Conservation (phyloP, 2,888 invertebrate genomes). For the Acleris literana region DNA sequence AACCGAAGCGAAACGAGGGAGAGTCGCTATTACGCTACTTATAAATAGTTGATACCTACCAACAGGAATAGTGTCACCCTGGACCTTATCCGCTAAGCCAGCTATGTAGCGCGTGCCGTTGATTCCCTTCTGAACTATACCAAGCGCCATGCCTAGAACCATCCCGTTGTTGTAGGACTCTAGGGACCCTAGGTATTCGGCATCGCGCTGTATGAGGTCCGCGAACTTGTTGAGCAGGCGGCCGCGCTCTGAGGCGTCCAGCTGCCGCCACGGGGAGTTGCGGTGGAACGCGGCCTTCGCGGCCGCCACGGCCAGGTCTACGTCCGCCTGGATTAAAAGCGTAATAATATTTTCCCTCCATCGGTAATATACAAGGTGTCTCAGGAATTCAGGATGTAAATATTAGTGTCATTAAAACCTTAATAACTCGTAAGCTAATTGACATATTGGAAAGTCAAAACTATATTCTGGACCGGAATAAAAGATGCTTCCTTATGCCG, state of each 20-base stretch:
- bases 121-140: constrained; percentile 75
- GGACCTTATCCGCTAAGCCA: constrained; percentile 95
- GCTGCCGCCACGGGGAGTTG: constrained; percentile 89
- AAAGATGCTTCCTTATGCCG: no score
- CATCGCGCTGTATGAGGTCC: constrained; percentile 90
- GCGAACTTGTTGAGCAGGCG: constrained; percentile 88
- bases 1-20: no score
- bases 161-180: constrained; percentile 97
- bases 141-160: constrained; percentile 85
- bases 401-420: no score
- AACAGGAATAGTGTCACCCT: constrained; percentile 87
- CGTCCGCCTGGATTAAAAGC: constrained; percentile 80
- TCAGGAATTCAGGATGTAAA: no score
- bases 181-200: constrained; percentile 89
- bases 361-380: no score
- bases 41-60: constrained; percentile 49
- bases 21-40: no score
- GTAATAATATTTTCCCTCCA: neutral
- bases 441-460: no score
- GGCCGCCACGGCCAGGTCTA: constrained; percentile 88
- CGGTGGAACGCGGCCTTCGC: constrained; percentile 88
- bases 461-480: no score
- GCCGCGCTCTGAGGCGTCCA: constrained; percentile 92
- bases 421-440: no score
- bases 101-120: constrained; percentile 89